Evolutionary conservation across 1,140 invertebrate genomes (phyloP), one percentile per base, ranked within the genome.

Genomic region (Callitettix versicolor): DNA sequence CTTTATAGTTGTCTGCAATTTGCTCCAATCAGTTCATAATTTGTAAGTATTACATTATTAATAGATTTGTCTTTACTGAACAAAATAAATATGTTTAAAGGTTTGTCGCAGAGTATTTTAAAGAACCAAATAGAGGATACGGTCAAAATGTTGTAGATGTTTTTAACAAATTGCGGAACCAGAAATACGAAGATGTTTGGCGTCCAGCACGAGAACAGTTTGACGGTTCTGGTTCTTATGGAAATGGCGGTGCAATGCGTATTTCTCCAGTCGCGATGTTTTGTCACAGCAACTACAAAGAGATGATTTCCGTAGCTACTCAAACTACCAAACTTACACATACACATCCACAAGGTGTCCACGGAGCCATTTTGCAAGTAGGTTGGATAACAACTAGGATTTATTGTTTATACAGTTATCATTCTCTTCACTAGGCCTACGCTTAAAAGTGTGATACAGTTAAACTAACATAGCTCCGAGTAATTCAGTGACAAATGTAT

Each of bases 231-330:
- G 86, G 86, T 3, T 87, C 85, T 5, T 85, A 76, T 74, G 87
- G 86, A 17, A 89, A 88, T 72, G 86, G 86, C 14, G 79, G 78
- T 43, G 83, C 84, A 1, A 89, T 89, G 85, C 74, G 86, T 65
- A 75, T 87, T 22, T 67, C 80, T 12, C 86, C 86, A n/a, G 68
- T 84, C 49, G 74, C 81, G 9, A 65, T 91, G 12, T 85, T 80
- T 69, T 78, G 70, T 56, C 70, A 77, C 50, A 65, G 75, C 44
- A 63, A 78, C 62, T 71, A 74, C 48, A 60, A 76, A 17, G 60
- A 67, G 55, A 70, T 82, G 59, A 51, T 82, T 22, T 66, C 79
- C 26, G 67, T 71, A 26, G 74, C 74, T 0, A 71, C 62, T 58
- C 67, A 75, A 59, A 69, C 67, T 7, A 76, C 82, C 6, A 56